Conservation (phyloP, 2,888 invertebrate species). For the Calliopum simillimum region DNA sequence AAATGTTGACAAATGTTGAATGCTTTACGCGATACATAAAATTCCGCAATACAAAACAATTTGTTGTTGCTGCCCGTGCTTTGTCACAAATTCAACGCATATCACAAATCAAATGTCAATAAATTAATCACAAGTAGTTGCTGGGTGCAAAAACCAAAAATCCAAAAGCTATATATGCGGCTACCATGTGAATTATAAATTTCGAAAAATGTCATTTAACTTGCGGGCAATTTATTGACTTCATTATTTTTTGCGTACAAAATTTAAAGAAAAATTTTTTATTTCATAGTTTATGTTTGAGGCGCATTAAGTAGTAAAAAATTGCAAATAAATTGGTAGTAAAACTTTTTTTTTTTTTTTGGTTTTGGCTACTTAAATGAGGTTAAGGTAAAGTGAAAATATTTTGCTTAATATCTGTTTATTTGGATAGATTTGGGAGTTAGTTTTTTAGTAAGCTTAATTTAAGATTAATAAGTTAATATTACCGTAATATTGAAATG, state of each 20-base stretch:
- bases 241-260: not conserved
- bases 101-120: slow-evolving; percentile 30
- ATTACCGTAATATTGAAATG: too few relatives aligned
- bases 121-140: slow-evolving; percentile 32
- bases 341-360: too few relatives aligned
- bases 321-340: not conserved
- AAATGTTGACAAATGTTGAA: too few relatives aligned
- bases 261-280: too few relatives aligned
- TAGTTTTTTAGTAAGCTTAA: too few relatives aligned
- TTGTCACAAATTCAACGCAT: slow-evolving; percentile 29
- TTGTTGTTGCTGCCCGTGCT: not conserved
- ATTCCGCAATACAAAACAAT: not conserved
- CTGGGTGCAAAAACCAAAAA: not conserved
- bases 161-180: not conserved
- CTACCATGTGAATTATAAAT: slow-evolving; percentile 14
- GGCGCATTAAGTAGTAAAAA: not conserved
- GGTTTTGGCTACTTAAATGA: too few relatives aligned
- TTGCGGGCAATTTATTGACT: slow-evolving; percentile 22
- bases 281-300: not conserved
- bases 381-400: too few relatives aligned
- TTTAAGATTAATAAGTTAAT: too few relatives aligned
- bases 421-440: too few relatives aligned
- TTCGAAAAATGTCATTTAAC: slow-evolving; percentile 22
- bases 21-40: too few relatives aligned
- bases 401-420: too few relatives aligned